These are phyloP conservation scores for Ctenodactylus gundi DNA, from an alignment of 2,113 vertebrate species.

Conservation along the genomic window DNA sequence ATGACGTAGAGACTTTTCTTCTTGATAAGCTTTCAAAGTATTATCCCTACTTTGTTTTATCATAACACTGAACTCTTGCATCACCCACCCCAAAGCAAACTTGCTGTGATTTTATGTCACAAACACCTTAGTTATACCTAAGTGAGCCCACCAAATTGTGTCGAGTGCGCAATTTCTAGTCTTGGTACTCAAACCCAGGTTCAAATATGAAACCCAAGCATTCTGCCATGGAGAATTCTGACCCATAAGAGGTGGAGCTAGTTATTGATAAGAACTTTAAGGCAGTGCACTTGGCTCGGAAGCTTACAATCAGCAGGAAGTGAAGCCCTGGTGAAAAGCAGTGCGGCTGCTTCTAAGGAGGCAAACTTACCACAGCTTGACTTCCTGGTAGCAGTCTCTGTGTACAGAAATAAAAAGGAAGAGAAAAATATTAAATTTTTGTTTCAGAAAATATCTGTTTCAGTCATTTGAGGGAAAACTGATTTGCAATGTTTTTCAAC, in stretches of 20 bases:
- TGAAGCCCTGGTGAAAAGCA: background rate
- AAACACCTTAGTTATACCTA: background rate
- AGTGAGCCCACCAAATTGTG: background rate
- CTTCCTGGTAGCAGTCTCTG: background rate
- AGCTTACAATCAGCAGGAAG: background rate
- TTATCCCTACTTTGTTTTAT: background rate
- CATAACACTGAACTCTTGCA: background rate
- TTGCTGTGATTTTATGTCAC: background rate
- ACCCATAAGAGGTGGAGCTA: background rate
- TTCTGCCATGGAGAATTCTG: background rate
- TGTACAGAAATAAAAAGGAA: background rate
- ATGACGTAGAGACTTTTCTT: background rate
- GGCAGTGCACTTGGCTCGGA: too few species aligned
- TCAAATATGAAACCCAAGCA: background rate
- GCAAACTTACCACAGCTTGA: slow-evolving; percentile 65
- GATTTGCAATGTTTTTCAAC: background rate
- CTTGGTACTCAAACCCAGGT: background rate
- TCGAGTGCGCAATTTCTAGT: background rate
- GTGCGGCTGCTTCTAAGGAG: accelerated
- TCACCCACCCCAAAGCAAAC: background rate
- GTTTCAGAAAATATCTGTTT: background rate
- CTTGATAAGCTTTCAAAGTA: background rate
- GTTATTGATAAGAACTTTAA: background rate
- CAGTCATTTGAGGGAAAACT: background rate
- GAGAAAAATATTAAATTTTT: background rate